Conservation (phyloP, 2,113 vertebrate species). For the Nanorana parkeri region DNA sequence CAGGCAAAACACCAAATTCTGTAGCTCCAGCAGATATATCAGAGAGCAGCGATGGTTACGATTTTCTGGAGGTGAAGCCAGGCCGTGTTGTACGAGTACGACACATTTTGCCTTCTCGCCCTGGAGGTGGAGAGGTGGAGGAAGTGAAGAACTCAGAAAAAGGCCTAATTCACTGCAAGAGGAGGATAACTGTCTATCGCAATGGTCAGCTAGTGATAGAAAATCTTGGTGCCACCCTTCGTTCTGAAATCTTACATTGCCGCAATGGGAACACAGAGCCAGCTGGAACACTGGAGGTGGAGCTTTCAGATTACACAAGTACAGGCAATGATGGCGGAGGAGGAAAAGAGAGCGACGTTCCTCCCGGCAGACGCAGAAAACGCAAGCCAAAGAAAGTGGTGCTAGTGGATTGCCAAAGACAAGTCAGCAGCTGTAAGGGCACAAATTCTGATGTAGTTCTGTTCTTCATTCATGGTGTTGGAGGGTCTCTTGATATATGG, state of each 20-base stretch:
- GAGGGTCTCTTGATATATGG: constrained; percentile 94
- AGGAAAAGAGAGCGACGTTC: constrained; percentile 58
- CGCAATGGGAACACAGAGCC: constrained; percentile 76
- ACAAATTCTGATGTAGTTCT: constrained; percentile 86
- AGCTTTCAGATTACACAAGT: constrained; percentile 67
- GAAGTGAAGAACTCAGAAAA: constrained; percentile 64
- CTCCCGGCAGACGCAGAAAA: constrained; percentile 62
- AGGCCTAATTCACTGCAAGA: constrained; percentile 80
- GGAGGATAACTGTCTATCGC: constrained; percentile 88
- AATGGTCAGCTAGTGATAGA: constrained; percentile 91
- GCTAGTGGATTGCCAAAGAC: constrained; percentile 87
- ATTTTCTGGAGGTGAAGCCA: constrained; percentile 93
- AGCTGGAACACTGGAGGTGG: constrained; percentile 74
- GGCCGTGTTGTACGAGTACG: constrained; percentile 86
- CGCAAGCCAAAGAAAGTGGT: constrained; percentile 87
- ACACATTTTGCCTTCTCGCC: constrained; percentile 73
- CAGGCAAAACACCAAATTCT: constrained; percentile 79
- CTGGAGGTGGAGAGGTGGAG: constrained; percentile 2
- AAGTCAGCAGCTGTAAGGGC: constrained; percentile 87
- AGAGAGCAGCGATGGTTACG: constrained; percentile 84
- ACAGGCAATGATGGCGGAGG: constrained; percentile 58
- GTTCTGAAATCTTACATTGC: constrained; percentile 75
- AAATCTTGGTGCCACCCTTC: constrained; percentile 80
- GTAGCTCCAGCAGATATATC: constrained; percentile 84
- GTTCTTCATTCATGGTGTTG: constrained; percentile 96